Percentiles rank a stretch among this genome's conserved stretches.
phyloP scores from a whole-genome alignment of 2,888 invertebrate species.

The Poecilus cupreus region DNA sequence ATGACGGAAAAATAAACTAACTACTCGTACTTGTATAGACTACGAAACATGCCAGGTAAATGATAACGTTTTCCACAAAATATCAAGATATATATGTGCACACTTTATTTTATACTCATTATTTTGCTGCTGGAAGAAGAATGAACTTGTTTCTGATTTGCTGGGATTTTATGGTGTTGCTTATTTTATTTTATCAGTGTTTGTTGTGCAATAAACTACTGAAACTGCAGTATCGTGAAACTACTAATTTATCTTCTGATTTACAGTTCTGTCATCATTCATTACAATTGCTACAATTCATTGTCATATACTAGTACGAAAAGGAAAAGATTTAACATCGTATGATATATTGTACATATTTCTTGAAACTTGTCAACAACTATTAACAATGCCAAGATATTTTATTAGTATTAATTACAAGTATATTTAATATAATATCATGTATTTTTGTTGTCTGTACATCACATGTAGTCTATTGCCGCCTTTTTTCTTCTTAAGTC shows the following conservation, averaged over 20 bases:
- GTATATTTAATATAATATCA: too few species aligned
- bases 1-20: conserved; percentile 31
- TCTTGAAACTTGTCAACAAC: too few species aligned
- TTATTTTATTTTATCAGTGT: conserved; percentile 18
- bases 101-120: conserved; percentile 34
- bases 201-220: conserved; percentile 12
- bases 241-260: conserved; percentile 7
- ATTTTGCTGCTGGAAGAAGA: neutral
- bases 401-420: too few species aligned
- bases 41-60: neutral
- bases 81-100: conserved; percentile 11
- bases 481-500: too few species aligned
- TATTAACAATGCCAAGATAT: too few species aligned
- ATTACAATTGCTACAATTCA: neutral
- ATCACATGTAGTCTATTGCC: too few species aligned
- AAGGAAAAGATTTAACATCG: too few species aligned
- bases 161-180: neutral
- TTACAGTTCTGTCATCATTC: neutral
- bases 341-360: too few species aligned
- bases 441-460: too few species aligned
- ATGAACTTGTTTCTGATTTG: conserved; percentile 3
- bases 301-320: too few species aligned
- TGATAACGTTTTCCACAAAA: conserved; percentile 26
- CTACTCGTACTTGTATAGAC: conserved; percentile 15
- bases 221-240: neutral